These are phyloP conservation scores for Dendronephthya gigantea DNA, from an alignment of 64 coral and sea anemone genomes.

Conservation along the genomic window DNA sequence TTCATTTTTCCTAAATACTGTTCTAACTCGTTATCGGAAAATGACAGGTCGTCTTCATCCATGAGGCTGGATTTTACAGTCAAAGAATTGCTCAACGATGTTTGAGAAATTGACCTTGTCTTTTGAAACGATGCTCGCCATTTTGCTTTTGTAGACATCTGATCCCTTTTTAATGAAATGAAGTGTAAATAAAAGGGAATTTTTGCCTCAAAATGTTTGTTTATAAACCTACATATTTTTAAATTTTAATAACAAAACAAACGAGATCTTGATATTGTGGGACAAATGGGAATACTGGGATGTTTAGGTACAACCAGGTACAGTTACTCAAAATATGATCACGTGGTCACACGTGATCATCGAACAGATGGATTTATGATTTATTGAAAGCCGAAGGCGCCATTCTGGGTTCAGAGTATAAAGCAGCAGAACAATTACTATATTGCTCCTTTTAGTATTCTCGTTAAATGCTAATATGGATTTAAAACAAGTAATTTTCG, in stretches of 20 bases:
- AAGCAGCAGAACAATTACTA: no score
- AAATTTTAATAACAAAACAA: background rate
- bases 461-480: no score
- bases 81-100: slow-evolving; percentile 17
- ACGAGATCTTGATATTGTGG: background rate
- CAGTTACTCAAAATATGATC: no score
- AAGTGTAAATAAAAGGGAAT: background rate
- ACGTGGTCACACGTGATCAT: no score
- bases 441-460: no score
- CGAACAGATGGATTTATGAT: no score
- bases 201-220: no score
- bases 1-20: slow-evolving; percentile 57
- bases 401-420: no score
- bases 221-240: background rate
- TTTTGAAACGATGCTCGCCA: slow-evolving; percentile 21
- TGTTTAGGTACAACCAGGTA: no score
- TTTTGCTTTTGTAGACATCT: background rate
- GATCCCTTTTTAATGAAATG: background rate
- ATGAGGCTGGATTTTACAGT: slow-evolving; percentile 44
- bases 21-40: slow-evolving; percentile 52
- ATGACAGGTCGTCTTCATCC: slow-evolving; percentile 39
- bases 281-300: background rate
- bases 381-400: no score
- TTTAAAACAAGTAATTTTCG: no score
- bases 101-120: slow-evolving; percentile 51